Percentiles rank a stretch among this genome's conserved stretches.
Evolutionary conservation across 1,140 invertebrate species (phyloP).

Genomic region (Rhynchophorus ferrugineus): DNA sequence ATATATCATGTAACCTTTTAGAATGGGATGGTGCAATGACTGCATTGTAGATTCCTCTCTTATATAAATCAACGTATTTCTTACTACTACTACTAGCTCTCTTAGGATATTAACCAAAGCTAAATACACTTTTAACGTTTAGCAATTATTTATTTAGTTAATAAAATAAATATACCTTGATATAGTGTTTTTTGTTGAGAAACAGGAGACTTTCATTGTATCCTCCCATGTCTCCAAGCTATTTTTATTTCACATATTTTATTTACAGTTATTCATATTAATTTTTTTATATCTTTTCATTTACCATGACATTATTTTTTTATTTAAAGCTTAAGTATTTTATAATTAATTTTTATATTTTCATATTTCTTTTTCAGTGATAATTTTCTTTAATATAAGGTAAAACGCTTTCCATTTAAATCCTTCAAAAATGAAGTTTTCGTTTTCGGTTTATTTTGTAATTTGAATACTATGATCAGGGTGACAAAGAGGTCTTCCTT

Average conservation of each 20-base stretch:
- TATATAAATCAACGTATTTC: slow-evolving; percentile 13
- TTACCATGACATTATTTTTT: not conserved
- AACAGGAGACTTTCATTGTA: slow-evolving; percentile 11
- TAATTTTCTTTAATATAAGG: not conserved
- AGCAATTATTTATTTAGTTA: slow-evolving; percentile 15
- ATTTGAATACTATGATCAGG: not conserved
- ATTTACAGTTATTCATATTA: slow-evolving; percentile 10
- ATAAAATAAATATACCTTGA: slow-evolving; percentile 8
- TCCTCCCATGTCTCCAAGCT: slow-evolving; percentile 12
- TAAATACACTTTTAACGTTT: slow-evolving; percentile 13
- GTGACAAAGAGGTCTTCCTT: slow-evolving; percentile 1
- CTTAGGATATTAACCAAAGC: slow-evolving; percentile 17
- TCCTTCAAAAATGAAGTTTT: not conserved
- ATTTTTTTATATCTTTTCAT: slow-evolving; percentile 3
- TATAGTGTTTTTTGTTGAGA: slow-evolving; percentile 5
- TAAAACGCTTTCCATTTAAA: not conserved
- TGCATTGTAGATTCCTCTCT: not conserved
- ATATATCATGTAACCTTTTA: slow-evolving; percentile 12
- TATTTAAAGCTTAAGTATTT: not conserved
- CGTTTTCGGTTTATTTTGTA: not conserved
- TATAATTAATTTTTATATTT: not conserved
- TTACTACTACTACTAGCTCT: slow-evolving; percentile 18
- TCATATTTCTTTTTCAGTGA: not conserved
- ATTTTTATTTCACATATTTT: slow-evolving; percentile 4
- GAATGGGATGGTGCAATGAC: slow-evolving; percentile 21